Base-by-base conservation (phyloP, 2,113 vertebrate species). In the Antennarius striatus region DNA sequence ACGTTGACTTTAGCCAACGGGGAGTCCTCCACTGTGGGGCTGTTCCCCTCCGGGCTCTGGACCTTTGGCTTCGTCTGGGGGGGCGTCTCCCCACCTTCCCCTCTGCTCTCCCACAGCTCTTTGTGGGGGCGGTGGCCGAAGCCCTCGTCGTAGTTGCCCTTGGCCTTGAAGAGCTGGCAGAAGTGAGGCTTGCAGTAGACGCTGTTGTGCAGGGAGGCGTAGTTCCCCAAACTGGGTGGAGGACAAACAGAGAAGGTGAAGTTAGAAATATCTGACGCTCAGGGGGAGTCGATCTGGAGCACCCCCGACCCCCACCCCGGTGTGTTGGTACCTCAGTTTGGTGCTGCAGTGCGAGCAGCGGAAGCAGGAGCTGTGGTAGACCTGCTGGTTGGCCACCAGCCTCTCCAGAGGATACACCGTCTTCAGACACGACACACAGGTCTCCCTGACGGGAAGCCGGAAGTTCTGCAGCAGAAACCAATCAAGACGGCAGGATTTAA, bases 131-230 rank as follows among this genome's bases (percentile, higher is more conserved):
- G 96, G 89, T 94, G 96, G 10, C 98, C 96, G 75, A 99, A 99
- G 63, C 98, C 97, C 89, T 99, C 98, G n/a, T 99, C 97, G 0
- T 99, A 99, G 81, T 99, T 99, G 29, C 96, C 98, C 75, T 98
- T 99, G 71, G 96, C 91, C 84, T 99, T 99, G 89, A 99, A 99
- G 59, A 99, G 96, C 71, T 99, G 98, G 85, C 90, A 95, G 90
- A 96, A 99, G 87, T 99, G 97, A 32, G 97, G 95, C 81, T 98
- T 99, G 92, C 98, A 99, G 89, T 99, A 99, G 71, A 98, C 94
- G 67, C 85, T 94, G 45, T 94, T 96, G 67, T 95, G 95, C 70
- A 99, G 88, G 42, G 96, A 99, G 0, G 98, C 98, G 0, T 97
- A 99, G 3, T 93, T 99, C 9, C 84, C 94, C 68, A 99, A 87